Percentiles rank a stretch among this genome's conserved stretches.
Conservation (phyloP, 2,113 vertebrate genomes). For the Scomber colias region DNA sequence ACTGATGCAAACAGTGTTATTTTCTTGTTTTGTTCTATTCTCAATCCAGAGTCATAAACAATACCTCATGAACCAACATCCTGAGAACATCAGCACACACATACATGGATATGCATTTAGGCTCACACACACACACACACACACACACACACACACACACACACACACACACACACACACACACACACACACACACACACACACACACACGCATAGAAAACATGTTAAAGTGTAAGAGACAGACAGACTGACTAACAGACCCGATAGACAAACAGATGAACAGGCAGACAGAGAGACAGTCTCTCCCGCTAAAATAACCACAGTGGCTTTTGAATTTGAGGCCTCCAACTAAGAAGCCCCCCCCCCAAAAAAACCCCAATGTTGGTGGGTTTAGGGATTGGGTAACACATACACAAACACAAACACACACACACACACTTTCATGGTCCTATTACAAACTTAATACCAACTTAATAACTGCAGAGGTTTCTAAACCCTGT, state of each 20-base stretch:
- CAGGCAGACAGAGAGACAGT: constrained; percentile 17
- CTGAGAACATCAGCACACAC: constrained; percentile 37
- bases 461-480: constrained; percentile 57
- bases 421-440: constrained; percentile 16
- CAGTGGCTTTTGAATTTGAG: constrained; percentile 48
- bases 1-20: constrained; percentile 63
- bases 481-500: constrained; percentile 53
- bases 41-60: constrained; percentile 66
- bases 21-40: constrained; percentile 77
- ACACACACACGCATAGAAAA: constrained; percentile 20
- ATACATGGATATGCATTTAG: constrained; percentile 4
- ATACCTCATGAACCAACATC: constrained; percentile 53
- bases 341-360: constrained; percentile 35
- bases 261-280: not conserved
- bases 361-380: constrained; percentile 33
- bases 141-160: constrained; percentile 7
- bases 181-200: constrained; percentile 14
- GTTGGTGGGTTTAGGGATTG: constrained; percentile 55
- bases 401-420: constrained; percentile 37
- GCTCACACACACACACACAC: not conserved
- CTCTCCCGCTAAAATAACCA: constrained; percentile 42
- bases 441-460: constrained; percentile 52
- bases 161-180: not conserved
- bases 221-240: constrained; percentile 22
- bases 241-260: constrained; percentile 2